Base-by-base conservation (phyloP, 1,140 invertebrate species). In the Solenopsis invicta region DNA sequence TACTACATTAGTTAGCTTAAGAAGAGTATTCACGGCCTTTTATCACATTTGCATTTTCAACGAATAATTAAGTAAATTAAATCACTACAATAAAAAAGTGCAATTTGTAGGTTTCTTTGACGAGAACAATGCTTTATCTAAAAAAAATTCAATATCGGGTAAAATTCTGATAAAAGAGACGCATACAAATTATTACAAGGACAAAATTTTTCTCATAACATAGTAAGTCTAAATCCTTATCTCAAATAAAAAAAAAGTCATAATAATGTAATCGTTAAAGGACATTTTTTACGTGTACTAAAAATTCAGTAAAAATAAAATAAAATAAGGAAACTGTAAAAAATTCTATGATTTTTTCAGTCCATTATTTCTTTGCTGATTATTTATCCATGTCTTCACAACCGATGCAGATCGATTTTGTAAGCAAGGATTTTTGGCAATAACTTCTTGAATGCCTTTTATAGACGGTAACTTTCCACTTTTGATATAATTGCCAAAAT, bases 321-420 rank as follows among this genome's bases (percentile, higher is more conserved):
- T 41, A 3, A 41, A 41, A 41, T 8, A 41, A 41, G 41, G 13
- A 50, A 50, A 50, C 3, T 50, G 2, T 18, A 52, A 4, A 18
- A 52, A 52, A n/a, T 54, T 8, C 2, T 54, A n/a, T n/a, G 5
- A 54, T n/a, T n/a, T 54, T n/a, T 54, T 41, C 41, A 41, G 41
- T 41, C 18, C 18, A 64, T 64, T 37, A 5, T 13, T 64, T 18
- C 3, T 37, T 37, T 64, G 61, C 1, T 64, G 61, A 5, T 64
- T 64, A 37, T 37, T 64, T 64, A 64, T 37, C 61, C 61, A 64
- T 64, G 61, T 37, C 0, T 64, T 64, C 3, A 64, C 16, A 0
- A 64, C 61, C 37, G 29, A 64, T 37, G 61, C 61, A 64, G 61
- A 64, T 64, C 16, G 61, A 37, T 64, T 64, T 37, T 64, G 29